Evolutionary conservation across 2,113 vertebrate species (phyloP).

Genomic region (Tyto alba): DNA sequence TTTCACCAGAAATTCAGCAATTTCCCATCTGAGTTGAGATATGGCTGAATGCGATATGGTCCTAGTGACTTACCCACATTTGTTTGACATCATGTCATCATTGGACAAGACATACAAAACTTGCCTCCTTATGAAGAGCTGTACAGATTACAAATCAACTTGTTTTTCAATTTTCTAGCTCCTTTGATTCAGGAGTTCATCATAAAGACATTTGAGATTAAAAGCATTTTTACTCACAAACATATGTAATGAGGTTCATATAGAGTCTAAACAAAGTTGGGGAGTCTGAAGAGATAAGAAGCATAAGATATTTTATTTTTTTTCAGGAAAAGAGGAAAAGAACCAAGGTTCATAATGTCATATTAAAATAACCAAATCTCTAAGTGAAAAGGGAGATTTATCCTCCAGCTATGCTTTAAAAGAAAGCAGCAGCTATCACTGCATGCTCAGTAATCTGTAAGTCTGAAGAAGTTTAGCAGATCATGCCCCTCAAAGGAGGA

Average conservation of each 20-base stretch:
- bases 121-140: neutral
- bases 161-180: neutral
- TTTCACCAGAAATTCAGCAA: neutral
- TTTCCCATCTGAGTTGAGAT: neutral
- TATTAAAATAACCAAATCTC: conserved; percentile 23
- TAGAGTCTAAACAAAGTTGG: neutral
- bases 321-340: neutral
- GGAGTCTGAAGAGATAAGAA: neutral
- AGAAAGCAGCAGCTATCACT: neutral
- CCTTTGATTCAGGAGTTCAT: neutral
- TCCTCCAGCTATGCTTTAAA: neutral
- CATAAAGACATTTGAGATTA: neutral
- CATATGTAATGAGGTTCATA: neutral
- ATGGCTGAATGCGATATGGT: neutral
- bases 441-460: conserved; percentile 22
- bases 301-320: neutral
- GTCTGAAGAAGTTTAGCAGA: conserved; percentile 19
- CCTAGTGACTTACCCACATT: neutral
- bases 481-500: conserved; percentile 9
- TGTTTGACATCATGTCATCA: neutral
- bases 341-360: neutral
- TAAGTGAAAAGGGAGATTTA: conserved; percentile 5
- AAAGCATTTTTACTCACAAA: neutral
- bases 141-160: neutral
- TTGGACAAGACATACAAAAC: neutral